Percentiles rank a stretch among this genome's conserved stretches.
phyloP scores from a whole-genome alignment of 2,888 invertebrate genomes.

The Tipula helvola region DNA sequence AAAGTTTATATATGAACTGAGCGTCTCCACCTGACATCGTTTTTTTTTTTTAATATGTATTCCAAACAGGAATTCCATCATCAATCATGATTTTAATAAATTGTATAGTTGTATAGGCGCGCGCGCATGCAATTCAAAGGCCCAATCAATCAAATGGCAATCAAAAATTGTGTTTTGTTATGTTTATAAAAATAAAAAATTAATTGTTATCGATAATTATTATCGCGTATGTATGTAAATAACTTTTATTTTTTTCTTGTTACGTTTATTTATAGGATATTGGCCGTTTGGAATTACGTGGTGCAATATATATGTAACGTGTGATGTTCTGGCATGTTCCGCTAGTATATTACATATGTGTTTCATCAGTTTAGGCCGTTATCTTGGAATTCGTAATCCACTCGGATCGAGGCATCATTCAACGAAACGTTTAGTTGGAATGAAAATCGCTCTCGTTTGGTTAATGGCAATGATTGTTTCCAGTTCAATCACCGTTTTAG shows the following conservation, averaged over 20 bases:
- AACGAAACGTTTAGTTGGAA: conserved; percentile 66
- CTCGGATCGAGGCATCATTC: conserved; percentile 73
- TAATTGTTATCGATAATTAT: background rate
- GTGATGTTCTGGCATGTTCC: conserved; percentile 90
- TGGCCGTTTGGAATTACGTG: conserved; percentile 87
- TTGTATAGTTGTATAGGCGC: background rate
- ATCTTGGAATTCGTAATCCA: conserved; percentile 80
- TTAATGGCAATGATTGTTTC: conserved; percentile 77
- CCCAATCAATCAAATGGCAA: background rate
- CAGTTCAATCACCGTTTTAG: conserved; percentile 72
- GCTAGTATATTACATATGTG: conserved; percentile 95
- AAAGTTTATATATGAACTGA: background rate
- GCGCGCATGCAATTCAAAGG: background rate
- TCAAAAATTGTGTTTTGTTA: background rate
- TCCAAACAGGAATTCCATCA: background rate
- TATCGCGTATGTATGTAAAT: background rate
- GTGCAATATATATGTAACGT: conserved; percentile 92
- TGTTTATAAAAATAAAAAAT: background rate
- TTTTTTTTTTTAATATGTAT: background rate
- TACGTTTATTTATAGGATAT: conserved; percentile 50
- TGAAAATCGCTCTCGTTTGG: conserved; percentile 90
- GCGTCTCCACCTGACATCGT: background rate
- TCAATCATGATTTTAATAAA: background rate
- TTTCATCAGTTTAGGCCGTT: conserved; percentile 74
- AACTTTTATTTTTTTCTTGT: background rate